A percentile compares a stretch with the other conserved stretches of the same genome.
phyloP scores from a whole-genome alignment of 53 echinoderm and acorn worm species.

The Patiria pectinifera region DNA sequence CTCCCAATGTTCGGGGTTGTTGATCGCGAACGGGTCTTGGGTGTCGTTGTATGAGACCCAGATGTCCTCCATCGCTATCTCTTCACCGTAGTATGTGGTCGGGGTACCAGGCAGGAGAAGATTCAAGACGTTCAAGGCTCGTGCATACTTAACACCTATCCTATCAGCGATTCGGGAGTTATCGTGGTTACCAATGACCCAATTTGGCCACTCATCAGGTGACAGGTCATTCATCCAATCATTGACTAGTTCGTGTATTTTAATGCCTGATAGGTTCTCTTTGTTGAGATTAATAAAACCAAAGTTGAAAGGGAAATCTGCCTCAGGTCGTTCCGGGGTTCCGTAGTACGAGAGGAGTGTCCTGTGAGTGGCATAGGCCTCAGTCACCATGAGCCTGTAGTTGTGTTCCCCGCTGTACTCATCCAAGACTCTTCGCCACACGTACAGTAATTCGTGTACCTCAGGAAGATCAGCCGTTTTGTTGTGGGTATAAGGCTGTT shows the following conservation, averaged over 20 bases:
- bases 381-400: conserved; percentile 78
- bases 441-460: conserved; percentile 70
- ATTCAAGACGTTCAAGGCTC: conserved; percentile 79
- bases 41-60: conserved; percentile 70
- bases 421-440: conserved; percentile 66
- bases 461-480: conserved; percentile 75
- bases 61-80: conserved; percentile 89
- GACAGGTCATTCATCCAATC: conserved; percentile 69
- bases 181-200: conserved; percentile 94
- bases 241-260: conserved; percentile 61
- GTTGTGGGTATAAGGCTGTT: conserved; percentile 80
- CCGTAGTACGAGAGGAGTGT: conserved; percentile 81
- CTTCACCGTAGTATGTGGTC: conserved; percentile 92
- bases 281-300: conserved; percentile 68
- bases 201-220: conserved; percentile 84
- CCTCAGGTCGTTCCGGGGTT: conserved; percentile 71
- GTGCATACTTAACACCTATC: conserved; percentile 66
- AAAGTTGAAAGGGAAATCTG: conserved; percentile 90
- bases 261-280: conserved; percentile 68
- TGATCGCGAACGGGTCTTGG: conserved; percentile 84
- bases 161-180: conserved; percentile 71
- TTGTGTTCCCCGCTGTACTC: conserved; percentile 40
- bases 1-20: conserved; percentile 82
- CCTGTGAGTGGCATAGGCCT: conserved; percentile 73
- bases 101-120: conserved; percentile 90